phyloP scores from a whole-genome alignment of 2,888 invertebrate species.

The Nysson spinosus region DNA sequence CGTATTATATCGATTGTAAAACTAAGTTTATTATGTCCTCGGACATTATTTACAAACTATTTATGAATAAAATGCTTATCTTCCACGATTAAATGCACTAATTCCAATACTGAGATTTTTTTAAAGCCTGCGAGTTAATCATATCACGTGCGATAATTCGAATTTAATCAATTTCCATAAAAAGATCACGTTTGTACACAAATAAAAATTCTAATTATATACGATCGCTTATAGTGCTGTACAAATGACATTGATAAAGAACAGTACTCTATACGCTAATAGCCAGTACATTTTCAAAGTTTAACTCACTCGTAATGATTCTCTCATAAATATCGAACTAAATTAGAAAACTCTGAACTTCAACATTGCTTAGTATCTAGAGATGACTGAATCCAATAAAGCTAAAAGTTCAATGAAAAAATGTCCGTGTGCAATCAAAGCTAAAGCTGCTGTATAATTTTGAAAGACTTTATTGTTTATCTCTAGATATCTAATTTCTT shows the following conservation, averaged over 20 bases:
- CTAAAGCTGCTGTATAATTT: slow-evolving; percentile 22
- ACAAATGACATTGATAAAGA: slow-evolving; percentile 11
- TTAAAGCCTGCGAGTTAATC: too few species aligned
- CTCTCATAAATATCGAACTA: slow-evolving; percentile 3
- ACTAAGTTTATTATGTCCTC: slow-evolving; percentile 21
- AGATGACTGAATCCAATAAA: slow-evolving; percentile 14
- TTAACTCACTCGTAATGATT: background rate
- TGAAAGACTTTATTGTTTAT: slow-evolving; percentile 6
- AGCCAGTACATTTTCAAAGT: slow-evolving; percentile 8
- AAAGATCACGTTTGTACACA: too few species aligned
- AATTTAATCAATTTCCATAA: too few species aligned
- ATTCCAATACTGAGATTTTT: slow-evolving; percentile 1
- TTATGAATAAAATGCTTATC: slow-evolving; percentile 14
- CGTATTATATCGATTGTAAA: slow-evolving; percentile 27
- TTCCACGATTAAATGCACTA: slow-evolving; percentile 17
- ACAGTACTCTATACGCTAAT: slow-evolving; percentile 13
- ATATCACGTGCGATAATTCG: too few species aligned
- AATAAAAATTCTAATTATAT: too few species aligned
- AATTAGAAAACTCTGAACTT: slow-evolving; percentile 4
- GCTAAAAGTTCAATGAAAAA: slow-evolving; percentile 16
- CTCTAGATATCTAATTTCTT: slow-evolving; percentile 4
- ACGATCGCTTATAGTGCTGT: background rate
- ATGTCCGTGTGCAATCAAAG: slow-evolving; percentile 14
- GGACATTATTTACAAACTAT: slow-evolving; percentile 48
- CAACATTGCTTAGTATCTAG: slow-evolving; percentile 15